phyloP scores from a whole-genome alignment of 2,797 vertebrate species.

The Calcarius lapponicus region DNA sequence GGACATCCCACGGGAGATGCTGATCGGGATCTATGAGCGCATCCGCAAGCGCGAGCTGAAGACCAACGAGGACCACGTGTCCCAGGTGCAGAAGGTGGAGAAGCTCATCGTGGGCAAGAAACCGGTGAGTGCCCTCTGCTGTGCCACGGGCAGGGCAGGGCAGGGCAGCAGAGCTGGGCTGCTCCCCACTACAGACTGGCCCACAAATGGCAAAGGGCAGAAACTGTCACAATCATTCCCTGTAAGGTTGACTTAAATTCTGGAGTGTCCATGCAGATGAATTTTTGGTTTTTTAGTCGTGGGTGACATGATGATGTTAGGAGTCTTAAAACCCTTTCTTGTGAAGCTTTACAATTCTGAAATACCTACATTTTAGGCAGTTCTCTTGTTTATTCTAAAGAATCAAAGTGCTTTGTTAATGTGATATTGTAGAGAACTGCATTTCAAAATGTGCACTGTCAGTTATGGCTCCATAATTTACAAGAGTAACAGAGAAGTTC shows the following conservation, averaged over 20 bases:
- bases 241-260: background rate
- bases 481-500: background rate
- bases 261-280: background rate
- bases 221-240: background rate
- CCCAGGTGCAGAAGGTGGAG: conserved; percentile 98
- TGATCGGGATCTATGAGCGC: conserved; percentile 94
- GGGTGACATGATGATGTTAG: background rate
- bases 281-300: background rate
- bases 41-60: conserved; percentile 95
- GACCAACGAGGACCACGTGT: conserved; percentile 97
- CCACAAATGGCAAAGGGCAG: background rate
- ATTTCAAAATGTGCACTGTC: background rate
- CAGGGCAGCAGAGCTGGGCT: background rate
- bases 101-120: conserved; percentile 98
- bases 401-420: background rate
- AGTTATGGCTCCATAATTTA: background rate
- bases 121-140: conserved; percentile 81
- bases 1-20: conserved; percentile 94
- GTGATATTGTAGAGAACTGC: background rate
- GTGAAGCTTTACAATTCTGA: background rate
- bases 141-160: background rate
- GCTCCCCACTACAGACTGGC: background rate
- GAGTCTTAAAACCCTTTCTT: background rate
- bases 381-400: background rate
- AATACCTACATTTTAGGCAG: background rate